A percentile compares a stretch with the other conserved stretches of the same genome.
Conservation (phyloP, 1,140 invertebrate species). For the Pteromalus puparum region DNA sequence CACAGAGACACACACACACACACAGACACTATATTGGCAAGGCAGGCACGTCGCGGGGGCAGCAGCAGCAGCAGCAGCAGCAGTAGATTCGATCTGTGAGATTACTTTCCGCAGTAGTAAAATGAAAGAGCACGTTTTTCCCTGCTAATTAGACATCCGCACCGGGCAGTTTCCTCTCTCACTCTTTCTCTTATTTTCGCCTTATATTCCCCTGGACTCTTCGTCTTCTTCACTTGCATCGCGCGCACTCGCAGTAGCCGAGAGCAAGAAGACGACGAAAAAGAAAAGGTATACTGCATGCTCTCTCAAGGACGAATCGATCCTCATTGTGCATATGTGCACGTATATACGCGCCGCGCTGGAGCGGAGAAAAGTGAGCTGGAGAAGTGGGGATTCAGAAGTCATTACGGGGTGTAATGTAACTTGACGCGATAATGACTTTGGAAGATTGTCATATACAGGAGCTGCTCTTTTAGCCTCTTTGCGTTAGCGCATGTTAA, state of each 20-base stretch:
- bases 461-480: not conserved
- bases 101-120: slow-evolving; percentile 43
- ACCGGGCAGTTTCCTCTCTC: not conserved
- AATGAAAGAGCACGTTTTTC: slow-evolving; percentile 46
- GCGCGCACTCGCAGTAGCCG: not conserved
- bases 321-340: slow-evolving; percentile 13
- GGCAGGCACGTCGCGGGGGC: slow-evolving; percentile 19
- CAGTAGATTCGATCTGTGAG: slow-evolving; percentile 19
- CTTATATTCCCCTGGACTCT: not conserved
- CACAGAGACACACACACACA: too few species aligned
- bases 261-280: not conserved
- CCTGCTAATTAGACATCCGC: slow-evolving; percentile 44
- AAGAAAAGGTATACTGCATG: not conserved
- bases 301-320: slow-evolving; percentile 30
- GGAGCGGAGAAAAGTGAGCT: not conserved
- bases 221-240: not conserved
- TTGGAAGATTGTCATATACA: not conserved
- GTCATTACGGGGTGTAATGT: slow-evolving; percentile 5
- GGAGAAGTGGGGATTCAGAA: not conserved
- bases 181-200: slow-evolving; percentile 4
- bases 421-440: not conserved
- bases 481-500: not conserved
- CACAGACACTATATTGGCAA: too few species aligned
- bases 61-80: not conserved
- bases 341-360: not conserved